Conservation (phyloP, 2,888 invertebrate species). For the Kryphioiulus occultus region DNA sequence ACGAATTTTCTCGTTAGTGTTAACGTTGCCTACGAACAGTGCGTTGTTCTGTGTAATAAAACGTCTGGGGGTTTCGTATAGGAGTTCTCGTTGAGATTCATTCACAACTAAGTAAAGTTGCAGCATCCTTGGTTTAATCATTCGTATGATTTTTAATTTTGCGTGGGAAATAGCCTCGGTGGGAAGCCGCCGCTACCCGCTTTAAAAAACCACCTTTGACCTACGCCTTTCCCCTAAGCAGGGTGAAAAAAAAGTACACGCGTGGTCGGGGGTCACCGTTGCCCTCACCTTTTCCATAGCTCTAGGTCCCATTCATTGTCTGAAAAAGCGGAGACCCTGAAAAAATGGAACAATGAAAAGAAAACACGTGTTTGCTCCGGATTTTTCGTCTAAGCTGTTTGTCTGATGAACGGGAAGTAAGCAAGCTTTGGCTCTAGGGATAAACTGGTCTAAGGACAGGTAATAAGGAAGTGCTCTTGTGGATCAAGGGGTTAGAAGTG, state of each 20-base stretch:
- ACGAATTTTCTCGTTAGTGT: too few species aligned
- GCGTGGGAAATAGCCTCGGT: neutral
- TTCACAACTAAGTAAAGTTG: too few species aligned
- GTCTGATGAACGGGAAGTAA: constrained; percentile 10
- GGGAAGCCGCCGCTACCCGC: neutral
- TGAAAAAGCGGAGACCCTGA: neutral
- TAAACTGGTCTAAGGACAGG: neutral
- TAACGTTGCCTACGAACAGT: too few species aligned
- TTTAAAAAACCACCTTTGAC: neutral
- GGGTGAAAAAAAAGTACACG: neutral
- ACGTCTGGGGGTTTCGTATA: too few species aligned
- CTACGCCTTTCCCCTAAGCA: neutral
- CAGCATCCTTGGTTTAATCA: too few species aligned
- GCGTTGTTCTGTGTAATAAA: too few species aligned
- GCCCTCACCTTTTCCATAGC: neutral
- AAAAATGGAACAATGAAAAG: neutral
- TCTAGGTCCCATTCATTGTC: constrained; percentile 15
- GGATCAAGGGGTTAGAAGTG: constrained; percentile 1
- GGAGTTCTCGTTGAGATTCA: too few species aligned
- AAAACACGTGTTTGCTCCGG: constrained; percentile 29
- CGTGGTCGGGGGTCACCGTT: neutral
- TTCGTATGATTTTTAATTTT: neutral
- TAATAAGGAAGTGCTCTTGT: constrained; percentile 20
- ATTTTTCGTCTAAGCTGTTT: neutral
- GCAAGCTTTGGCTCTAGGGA: neutral